Evolutionary conservation across 2,797 vertebrate genomes (phyloP), one percentile per base, ranked within the genome.

Genomic region (Sternarchorhynchus goeldii): DNA sequence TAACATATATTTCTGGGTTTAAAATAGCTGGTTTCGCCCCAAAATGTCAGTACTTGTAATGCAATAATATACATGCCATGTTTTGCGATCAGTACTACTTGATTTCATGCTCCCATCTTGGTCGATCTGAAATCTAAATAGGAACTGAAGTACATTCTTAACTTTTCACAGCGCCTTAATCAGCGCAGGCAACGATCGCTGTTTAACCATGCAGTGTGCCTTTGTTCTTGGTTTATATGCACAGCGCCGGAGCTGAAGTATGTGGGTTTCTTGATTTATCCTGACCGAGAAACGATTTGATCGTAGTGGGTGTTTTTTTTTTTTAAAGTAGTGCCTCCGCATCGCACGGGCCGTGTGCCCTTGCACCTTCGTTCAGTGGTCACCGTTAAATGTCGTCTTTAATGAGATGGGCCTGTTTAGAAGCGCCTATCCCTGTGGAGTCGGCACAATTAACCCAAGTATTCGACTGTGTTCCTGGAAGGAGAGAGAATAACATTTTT

Each of bases 261-360:
- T 83, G 65, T 50, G 53, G 85, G 87, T 55, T 82, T 88, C 87
- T 73, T 88, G 90, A 93, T 92, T 92, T 88, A 91, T 91, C 90
- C 85, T 81, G 85, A 84, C 86, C 85, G 80, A 82, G 25, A 85
- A 89, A 87, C 88, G 84, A 79, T 75, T 85, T 88, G 87, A 89
- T 91, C 84, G 86, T 73, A 83, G 77, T 80, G 70, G 2, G 82
- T 81, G 81, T 78, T 50, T 79, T 88, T 25, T 25, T 25, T 25
- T 25, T 25, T 25, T 25, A 1, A 86, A 89, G 86, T 86, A 83
- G 86, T 88, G 85, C 85, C 87, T 85, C 90, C 81, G 85, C 83
- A 25, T 14, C 12, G 12, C 85, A 82, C 85, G 66, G 81, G 25
- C 62, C 17, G 16, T 21, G 17, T 25, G 25, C 25, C 25, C 25